A percentile compares a stretch with the other conserved stretches of the same genome.
These are phyloP conservation scores for Dermochelys coriacea DNA, from an alignment of 2,797 vertebrate genomes.

Conservation along the genomic window DNA sequence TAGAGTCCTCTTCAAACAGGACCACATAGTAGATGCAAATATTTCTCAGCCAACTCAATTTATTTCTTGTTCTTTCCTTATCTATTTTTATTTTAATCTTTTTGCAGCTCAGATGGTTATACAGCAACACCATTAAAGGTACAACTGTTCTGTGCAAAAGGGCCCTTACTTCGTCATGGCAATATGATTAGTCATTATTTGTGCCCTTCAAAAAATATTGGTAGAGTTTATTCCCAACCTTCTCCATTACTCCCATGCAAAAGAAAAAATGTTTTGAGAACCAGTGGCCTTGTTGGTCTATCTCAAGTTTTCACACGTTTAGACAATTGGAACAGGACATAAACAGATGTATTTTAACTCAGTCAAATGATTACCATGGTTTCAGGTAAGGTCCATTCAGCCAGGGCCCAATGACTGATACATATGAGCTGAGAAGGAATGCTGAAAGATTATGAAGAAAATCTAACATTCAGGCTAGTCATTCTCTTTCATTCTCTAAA, in stretches of 20 bases:
- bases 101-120: slow-evolving; percentile 25
- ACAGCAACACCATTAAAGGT: neutral
- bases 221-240: neutral
- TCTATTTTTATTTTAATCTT: neutral
- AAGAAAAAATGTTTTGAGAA: neutral
- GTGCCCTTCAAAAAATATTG: neutral
- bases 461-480: neutral
- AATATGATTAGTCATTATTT: neutral
- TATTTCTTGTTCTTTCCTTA: neutral
- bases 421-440: neutral
- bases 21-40: neutral
- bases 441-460: neutral
- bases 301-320: neutral
- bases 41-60: slow-evolving; percentile 27
- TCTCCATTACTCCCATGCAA: neutral
- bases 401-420: neutral
- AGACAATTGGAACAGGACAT: neutral
- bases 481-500: neutral
- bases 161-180: neutral
- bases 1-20: neutral
- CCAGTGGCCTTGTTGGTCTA: neutral
- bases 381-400: no score
- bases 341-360: neutral
- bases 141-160: neutral
- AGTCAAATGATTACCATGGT: neutral